Conservation (phyloP, 1,140 invertebrate genomes). For the Drosophila paulistorum region DNA sequence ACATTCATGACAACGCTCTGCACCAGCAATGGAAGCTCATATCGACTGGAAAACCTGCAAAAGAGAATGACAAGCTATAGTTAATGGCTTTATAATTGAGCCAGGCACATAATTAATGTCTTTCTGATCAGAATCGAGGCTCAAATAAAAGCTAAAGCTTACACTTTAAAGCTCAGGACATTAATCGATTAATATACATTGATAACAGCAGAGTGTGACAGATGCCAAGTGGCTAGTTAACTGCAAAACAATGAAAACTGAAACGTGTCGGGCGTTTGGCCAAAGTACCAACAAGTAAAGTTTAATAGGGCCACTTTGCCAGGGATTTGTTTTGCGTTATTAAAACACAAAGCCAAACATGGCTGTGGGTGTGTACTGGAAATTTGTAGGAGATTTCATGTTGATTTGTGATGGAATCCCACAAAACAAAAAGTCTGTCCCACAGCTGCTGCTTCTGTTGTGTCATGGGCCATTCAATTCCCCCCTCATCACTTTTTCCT, state of each 20-base stretch:
- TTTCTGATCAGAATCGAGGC: background rate
- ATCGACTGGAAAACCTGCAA: slow-evolving; percentile 98
- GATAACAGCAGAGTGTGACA: slow-evolving; percentile 39
- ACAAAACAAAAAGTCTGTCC: background rate
- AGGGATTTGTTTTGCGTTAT: slow-evolving; percentile 40
- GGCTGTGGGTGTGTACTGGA: background rate
- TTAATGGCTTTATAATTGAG: slow-evolving; percentile 60
- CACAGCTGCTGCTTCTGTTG: background rate
- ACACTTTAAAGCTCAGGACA: slow-evolving; percentile 18
- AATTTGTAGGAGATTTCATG: slow-evolving; percentile 2
- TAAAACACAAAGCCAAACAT: slow-evolving; percentile 1
- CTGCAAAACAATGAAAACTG: slow-evolving; percentile 33
- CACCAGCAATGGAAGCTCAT: slow-evolving; percentile 96
- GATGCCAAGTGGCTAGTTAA: slow-evolving; percentile 48
- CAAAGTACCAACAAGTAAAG: slow-evolving; percentile 42
- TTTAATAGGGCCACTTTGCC: slow-evolving; percentile 30
- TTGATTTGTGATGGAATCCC: slow-evolving; percentile 7
- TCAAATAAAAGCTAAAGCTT: background rate
- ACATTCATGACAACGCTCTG: slow-evolving; percentile 99
- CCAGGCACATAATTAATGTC: background rate
- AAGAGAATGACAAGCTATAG: slow-evolving; percentile 51
- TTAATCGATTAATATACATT: slow-evolving; percentile 21
- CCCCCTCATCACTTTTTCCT: background rate
- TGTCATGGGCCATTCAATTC: slow-evolving; percentile 1
- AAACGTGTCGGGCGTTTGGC: slow-evolving; percentile 72